Base-by-base conservation (phyloP, 1,140 invertebrate species). In the Neodiprion lecontei region DNA sequence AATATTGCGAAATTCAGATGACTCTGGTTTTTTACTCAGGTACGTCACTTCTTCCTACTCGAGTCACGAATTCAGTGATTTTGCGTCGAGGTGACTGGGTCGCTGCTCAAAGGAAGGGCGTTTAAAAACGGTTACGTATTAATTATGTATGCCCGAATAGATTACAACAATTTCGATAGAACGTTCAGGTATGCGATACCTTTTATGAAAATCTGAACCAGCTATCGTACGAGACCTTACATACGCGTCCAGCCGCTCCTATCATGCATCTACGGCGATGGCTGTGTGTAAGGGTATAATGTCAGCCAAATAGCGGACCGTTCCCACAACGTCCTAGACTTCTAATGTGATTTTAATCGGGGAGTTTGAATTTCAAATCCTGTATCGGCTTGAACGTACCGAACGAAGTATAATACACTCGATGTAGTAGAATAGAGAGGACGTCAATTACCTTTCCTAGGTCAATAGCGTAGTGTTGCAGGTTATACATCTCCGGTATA, bases 301-400 rank as follows among this genome's bases (percentile, higher is more conserved):
- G 53, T 61, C 53, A 61, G 53, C 53, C 53, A 17, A 61, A 61
- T 61, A 61, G 53, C 53, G 28, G 12, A 12, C 67, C 21, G 17
- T 69, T 69, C 67, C 67, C 67, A 69, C 67, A 69, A 80, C 75
- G 79, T 79, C 78, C 80, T 86, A 61, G n/a, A 61, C 53, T 61
- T 17, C 53, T 61, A 86, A 88, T 86, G 86, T 73, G 83, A 85
- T 85, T 87, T 88, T 88, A 87, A 87, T 87, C 84, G 84, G 76
- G 76, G 77, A 83, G 79, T 87, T 87, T 86, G 84, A 87, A 88
- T 84, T 87, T 87, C 81, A 86, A 87, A 86, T 86, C 75, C 78
- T 82, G 82, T 84, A 40, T 61, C 0, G 53, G 53, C 11, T 17
- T 61, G 53, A 14, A 61, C 53, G 11, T 17, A 61, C 53, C 53